Evolutionary conservation across 2,113 vertebrate genomes (phyloP).

Genomic region (Ciconia stormi): DNA sequence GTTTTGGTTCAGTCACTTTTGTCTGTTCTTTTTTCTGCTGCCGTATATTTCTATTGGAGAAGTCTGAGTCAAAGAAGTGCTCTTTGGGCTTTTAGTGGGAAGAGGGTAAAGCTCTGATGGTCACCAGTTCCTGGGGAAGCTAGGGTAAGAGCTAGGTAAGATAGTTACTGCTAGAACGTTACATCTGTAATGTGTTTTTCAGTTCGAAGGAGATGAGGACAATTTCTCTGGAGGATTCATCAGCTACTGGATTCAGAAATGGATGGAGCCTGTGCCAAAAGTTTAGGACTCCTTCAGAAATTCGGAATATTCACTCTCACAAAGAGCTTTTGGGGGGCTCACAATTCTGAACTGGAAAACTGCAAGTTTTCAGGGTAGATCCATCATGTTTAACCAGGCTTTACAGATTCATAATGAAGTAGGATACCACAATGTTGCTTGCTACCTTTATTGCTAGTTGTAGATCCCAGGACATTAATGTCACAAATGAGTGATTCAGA

Average conservation of each 20-base stretch:
- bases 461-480: neutral
- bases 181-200: neutral
- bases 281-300: neutral
- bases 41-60: neutral
- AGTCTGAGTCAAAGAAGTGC: neutral
- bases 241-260: neutral
- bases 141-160: neutral
- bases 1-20: neutral
- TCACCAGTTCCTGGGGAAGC: neutral
- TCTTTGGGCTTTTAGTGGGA: neutral
- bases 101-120: neutral
- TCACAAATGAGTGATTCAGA: too few species aligned
- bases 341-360: neutral
- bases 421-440: neutral
- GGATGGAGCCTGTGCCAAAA: neutral
- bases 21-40: neutral
- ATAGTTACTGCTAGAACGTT: neutral
- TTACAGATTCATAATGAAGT: neutral
- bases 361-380: neutral
- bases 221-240: neutral
- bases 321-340: neutral
- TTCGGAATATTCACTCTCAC: neutral
- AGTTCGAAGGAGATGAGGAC: neutral
- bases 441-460: neutral
- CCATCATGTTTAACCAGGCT: neutral